These are phyloP conservation scores for Hirtodrosophila duncani DNA, from an alignment of 2,888 invertebrate species.

Conservation along the genomic window DNA sequence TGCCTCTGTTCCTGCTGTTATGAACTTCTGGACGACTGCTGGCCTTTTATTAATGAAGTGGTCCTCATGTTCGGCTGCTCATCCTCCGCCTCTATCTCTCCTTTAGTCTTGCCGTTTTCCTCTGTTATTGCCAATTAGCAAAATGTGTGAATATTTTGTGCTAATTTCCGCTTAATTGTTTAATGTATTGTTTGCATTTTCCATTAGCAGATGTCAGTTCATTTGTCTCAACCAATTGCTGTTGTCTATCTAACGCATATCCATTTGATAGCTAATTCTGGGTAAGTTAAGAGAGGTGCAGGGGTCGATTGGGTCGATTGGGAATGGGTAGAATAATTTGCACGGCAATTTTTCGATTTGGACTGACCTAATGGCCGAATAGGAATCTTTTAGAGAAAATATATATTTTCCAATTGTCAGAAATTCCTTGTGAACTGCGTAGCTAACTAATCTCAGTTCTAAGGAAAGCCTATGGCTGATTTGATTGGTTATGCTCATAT, in stretches of 20 bases:
- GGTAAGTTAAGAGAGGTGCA: no score
- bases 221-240: slow-evolving; percentile 42
- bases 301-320: no score
- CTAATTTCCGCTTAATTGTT: slow-evolving; percentile 69
- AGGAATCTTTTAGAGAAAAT: no score
- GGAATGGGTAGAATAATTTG: no score
- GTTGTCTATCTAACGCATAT: background rate
- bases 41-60: slow-evolving; percentile 47
- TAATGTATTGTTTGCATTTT: slow-evolving; percentile 67
- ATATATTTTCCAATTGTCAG: no score
- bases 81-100: background rate
- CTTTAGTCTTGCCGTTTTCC: background rate
- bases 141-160: slow-evolving; percentile 59
- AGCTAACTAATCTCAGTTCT: no score
- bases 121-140: slow-evolving; percentile 36
- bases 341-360: no score
- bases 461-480: no score
- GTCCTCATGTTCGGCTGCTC: background rate
- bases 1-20: slow-evolving; percentile 7
- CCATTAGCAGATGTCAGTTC: slow-evolving; percentile 46
- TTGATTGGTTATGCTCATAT: no score
- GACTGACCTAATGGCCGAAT: no score
- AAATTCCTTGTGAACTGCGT: no score
- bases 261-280: no score
- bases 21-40: slow-evolving; percentile 20